phyloP scores from a whole-genome alignment of 2,888 invertebrate species.

The Tiliacea aurago region DNA sequence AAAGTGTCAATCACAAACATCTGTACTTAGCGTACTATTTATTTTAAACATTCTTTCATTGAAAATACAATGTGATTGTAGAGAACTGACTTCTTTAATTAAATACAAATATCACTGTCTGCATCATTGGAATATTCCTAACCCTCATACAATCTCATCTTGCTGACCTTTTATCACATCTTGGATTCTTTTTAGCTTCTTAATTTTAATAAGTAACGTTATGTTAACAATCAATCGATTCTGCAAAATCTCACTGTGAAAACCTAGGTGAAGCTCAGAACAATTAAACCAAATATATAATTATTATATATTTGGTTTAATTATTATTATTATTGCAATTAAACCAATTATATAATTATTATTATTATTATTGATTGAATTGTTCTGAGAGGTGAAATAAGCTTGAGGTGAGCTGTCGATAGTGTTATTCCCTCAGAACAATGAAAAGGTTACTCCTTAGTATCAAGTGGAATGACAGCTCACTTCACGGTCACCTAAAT shows the following conservation, averaged over 20 bases:
- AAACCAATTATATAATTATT: no score
- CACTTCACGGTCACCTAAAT: no score
- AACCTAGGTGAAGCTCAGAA: no score
- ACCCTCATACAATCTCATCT: neutral
- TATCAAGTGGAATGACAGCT: no score
- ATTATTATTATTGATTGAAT: no score
- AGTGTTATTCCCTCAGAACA: no score
- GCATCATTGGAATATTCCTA: neutral
- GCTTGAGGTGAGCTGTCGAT: no score
- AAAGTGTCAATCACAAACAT: neutral
- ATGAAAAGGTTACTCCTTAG: no score
- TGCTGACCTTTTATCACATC: neutral
- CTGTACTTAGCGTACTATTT: neutral
- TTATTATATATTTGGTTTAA: no score
- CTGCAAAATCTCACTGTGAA: neutral
- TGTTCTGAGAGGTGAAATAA: no score
- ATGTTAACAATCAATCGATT: neutral
- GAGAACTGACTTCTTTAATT: neutral
- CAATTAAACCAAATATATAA: no score
- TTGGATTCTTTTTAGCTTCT: neutral
- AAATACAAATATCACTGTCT: neutral
- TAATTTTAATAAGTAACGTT: neutral
- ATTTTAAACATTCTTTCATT: neutral
- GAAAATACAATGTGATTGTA: neutral
- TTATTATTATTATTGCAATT: no score